A percentile compares a stretch with the other conserved stretches of the same genome.
These are phyloP conservation scores for Microcebus jonahi DNA, from an alignment of 2,113 vertebrate genomes.

Conservation along the genomic window DNA sequence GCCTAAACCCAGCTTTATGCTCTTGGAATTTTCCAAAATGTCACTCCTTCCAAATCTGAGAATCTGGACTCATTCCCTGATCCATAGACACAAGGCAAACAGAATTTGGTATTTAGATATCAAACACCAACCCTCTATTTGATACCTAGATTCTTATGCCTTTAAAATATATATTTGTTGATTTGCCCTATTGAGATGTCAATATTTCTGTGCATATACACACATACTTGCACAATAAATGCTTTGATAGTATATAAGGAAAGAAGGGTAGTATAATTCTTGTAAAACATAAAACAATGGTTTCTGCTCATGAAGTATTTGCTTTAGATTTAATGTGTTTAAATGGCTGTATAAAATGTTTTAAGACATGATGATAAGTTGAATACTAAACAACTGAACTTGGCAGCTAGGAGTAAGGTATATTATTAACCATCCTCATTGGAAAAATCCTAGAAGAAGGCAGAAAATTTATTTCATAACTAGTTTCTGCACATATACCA, in stretches of 20 bases:
- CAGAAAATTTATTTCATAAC: not conserved
- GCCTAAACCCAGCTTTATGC: not conserved
- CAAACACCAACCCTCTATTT: not conserved
- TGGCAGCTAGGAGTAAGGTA: not conserved
- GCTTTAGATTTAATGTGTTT: not conserved
- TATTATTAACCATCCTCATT: not conserved
- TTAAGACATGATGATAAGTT: not conserved
- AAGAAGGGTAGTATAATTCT: not conserved
- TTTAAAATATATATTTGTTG: not conserved
- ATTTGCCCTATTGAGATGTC: not conserved
- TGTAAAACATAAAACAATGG: not conserved
- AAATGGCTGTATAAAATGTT: not conserved
- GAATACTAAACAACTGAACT: not conserved
- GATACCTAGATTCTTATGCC: constrained; percentile 10
- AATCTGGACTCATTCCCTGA: not conserved
- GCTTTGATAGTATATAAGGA: not conserved
- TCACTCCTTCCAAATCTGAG: constrained; percentile 7
- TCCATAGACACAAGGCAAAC: not conserved
- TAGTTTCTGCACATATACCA: not conserved
- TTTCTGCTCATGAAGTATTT: not conserved
- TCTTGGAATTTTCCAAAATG: not conserved
- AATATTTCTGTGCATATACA: not conserved
- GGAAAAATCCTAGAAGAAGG: not conserved
- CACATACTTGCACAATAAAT: not conserved
- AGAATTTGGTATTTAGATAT: not conserved